These are phyloP conservation scores for Amyelois transitella DNA, from an alignment of 1,140 invertebrate species.

Conservation along the genomic window DNA sequence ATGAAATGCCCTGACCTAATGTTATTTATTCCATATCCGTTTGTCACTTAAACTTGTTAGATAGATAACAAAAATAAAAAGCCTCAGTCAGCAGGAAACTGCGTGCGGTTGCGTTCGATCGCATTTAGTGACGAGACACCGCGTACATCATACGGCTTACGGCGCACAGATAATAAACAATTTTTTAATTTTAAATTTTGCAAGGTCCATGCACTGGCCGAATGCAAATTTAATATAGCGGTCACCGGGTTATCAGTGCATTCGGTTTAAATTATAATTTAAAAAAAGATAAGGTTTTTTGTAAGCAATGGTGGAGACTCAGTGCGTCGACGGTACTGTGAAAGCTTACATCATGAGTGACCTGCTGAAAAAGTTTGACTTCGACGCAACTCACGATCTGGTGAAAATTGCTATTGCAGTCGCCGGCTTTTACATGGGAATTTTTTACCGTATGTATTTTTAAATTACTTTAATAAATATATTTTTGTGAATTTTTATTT, in stretches of 20 bases:
- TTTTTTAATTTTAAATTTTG: slow-evolving; percentile 25
- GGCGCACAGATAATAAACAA: slow-evolving; percentile 5
- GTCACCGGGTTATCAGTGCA: slow-evolving; percentile 57
- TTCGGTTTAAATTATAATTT: slow-evolving; percentile 26
- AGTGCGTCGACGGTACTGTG: slow-evolving; percentile 46
- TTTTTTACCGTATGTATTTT: slow-evolving; percentile 56
- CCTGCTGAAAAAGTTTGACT: slow-evolving; percentile 55
- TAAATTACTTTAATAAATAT: slow-evolving; percentile 9
- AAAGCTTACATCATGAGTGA: slow-evolving; percentile 68
- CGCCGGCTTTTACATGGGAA: slow-evolving; percentile 54
- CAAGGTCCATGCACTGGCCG: slow-evolving; percentile 18
- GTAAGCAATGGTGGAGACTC: slow-evolving; percentile 50
- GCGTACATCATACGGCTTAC: slow-evolving; percentile 25
- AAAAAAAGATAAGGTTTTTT: slow-evolving; percentile 18
- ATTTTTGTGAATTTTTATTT: neutral
- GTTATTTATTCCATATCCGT: neutral
- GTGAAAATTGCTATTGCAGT: slow-evolving; percentile 50
- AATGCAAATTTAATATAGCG: slow-evolving; percentile 30
- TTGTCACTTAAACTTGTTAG: slow-evolving; percentile 5
- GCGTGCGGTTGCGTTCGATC: slow-evolving; percentile 26
- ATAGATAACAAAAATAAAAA: slow-evolving; percentile 5
- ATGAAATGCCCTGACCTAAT: neutral
- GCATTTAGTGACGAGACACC: slow-evolving; percentile 28
- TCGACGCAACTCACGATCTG: slow-evolving; percentile 51
- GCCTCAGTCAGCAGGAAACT: slow-evolving; percentile 1